These are phyloP conservation scores for Antechinus flavipes DNA, from an alignment of 2,113 vertebrate genomes.

Conservation along the genomic window DNA sequence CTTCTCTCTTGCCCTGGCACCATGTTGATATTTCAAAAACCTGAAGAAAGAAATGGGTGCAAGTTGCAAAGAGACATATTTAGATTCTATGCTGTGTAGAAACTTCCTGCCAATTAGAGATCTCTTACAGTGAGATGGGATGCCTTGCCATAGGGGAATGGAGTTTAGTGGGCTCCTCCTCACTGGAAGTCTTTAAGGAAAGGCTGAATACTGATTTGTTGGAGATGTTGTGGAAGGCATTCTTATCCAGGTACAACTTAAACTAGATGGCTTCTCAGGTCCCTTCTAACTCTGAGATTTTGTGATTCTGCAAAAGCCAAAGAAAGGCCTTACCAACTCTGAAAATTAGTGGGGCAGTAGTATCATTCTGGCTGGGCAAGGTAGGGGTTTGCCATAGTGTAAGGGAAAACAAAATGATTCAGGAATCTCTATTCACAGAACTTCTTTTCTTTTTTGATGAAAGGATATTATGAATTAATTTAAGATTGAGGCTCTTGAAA, in stretches of 20 bases:
- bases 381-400: slow-evolving; percentile 13
- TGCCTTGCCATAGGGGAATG: not conserved
- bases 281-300: not conserved
- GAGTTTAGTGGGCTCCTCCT: not conserved
- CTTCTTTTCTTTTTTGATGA: not conserved
- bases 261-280: not conserved
- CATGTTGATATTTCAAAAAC: slow-evolving; percentile 9
- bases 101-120: not conserved
- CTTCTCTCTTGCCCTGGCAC: slow-evolving; percentile 20
- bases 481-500: not conserved
- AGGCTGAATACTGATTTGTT: not conserved
- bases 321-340: slow-evolving; percentile 59
- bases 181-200: not conserved
- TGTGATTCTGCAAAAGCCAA: slow-evolving; percentile 15
- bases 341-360: slow-evolving; percentile 55
- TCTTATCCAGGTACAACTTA: not conserved
- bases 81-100: not conserved
- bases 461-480: slow-evolving; percentile 16
- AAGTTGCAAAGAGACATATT: not conserved
- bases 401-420: slow-evolving; percentile 10
- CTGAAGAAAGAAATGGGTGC: slow-evolving; percentile 15
- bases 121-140: not conserved
- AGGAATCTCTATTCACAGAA: slow-evolving; percentile 22
- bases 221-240: not conserved
- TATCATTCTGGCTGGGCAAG: not conserved